Conservation (phyloP, 2,797 vertebrate species). For the Chaetodon trifasciatus region DNA sequence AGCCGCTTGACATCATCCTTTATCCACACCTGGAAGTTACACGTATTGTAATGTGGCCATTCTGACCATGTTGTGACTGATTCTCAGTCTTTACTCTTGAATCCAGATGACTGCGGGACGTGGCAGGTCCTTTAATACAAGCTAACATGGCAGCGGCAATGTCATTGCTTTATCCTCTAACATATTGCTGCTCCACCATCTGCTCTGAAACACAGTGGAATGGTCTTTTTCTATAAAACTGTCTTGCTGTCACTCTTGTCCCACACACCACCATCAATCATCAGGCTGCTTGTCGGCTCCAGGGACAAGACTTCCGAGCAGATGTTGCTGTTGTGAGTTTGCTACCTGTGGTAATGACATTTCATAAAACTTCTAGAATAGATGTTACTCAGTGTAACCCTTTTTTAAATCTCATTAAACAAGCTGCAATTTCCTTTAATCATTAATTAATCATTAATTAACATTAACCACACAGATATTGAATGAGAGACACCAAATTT, state of each 20-base stretch:
- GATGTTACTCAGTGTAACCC: too few relatives aligned
- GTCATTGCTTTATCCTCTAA: constrained; percentile 10
- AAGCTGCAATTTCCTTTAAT: too few relatives aligned
- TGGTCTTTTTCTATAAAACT: background rate
- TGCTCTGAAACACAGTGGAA: constrained; percentile 19
- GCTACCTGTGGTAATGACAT: background rate
- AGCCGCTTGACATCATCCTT: background rate
- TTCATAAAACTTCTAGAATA: background rate
- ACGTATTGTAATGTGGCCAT: background rate
- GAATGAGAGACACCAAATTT: background rate
- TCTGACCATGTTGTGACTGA: background rate
- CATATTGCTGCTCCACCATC: constrained; percentile 11
- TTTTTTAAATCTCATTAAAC: too few relatives aligned
- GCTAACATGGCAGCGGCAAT: background rate
- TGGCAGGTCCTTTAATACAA: background rate
- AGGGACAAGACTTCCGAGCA: background rate
- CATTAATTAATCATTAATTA: too few relatives aligned
- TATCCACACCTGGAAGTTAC: constrained; percentile 15
- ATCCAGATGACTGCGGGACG: background rate
- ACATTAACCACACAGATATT: background rate
- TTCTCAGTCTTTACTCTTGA: background rate
- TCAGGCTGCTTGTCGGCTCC: background rate
- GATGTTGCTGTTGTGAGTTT: background rate
- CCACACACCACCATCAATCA: constrained; percentile 1
- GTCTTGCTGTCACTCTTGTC: constrained; percentile 19